Evolutionary conservation across 2,797 vertebrate species (phyloP).

Genomic region (Tenualosa ilisha): DNA sequence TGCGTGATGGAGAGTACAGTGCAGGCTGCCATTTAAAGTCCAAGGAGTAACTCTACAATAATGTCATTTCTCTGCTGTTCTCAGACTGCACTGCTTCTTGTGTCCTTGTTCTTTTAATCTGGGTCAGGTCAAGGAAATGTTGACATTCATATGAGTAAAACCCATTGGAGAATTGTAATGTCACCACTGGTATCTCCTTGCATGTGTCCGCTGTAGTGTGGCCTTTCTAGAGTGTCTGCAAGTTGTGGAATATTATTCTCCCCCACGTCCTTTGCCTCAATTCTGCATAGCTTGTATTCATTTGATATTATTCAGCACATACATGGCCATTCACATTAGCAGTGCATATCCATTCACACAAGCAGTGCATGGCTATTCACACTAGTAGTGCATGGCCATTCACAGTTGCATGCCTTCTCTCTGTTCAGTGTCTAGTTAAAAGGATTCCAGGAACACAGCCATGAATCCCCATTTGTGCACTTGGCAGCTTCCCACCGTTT

Average conservation of each 20-base stretch:
- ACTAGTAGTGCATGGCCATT: not conserved
- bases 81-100: no score
- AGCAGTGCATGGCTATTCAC: not conserved
- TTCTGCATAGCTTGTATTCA: not conserved
- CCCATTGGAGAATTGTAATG: not conserved
- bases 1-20: not conserved
- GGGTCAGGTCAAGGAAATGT: not conserved
- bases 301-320: not conserved
- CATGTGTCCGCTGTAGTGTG: not conserved
- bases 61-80: no score
- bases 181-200: not conserved
- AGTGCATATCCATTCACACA: not conserved
- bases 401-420: not conserved
- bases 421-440: not conserved
- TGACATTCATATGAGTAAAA: not conserved
- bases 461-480: constrained; percentile 11
- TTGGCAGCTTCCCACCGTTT: not conserved
- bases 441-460: not conserved
- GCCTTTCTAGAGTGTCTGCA: not conserved
- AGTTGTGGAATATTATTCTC: not conserved
- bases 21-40: no score
- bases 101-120: not conserved
- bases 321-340: not conserved
- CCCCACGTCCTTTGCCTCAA: not conserved
- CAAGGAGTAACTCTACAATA: no score